Evolutionary conservation across 1,140 invertebrate genomes (phyloP).

Genomic region (Hetaerina americana): DNA sequence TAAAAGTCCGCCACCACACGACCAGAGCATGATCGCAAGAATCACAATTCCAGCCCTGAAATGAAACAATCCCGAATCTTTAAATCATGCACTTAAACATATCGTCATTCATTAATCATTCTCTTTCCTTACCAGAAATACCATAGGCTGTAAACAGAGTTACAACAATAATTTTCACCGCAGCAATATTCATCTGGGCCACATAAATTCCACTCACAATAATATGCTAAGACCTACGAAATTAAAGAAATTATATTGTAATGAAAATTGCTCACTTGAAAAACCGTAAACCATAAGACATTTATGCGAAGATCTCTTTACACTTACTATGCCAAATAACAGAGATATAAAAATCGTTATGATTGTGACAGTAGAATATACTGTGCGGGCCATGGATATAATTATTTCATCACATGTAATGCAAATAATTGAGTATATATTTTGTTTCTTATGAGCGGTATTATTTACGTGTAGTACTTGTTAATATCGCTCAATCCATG

Average conservation of each 20-base stretch:
- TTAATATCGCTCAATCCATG: too few relatives aligned
- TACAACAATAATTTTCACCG: constrained; percentile 15
- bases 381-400: too few relatives aligned
- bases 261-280: too few relatives aligned
- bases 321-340: background rate
- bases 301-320: background rate
- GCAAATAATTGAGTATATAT: too few relatives aligned
- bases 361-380: background rate
- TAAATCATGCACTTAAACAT: too few relatives aligned
- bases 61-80: too few relatives aligned
- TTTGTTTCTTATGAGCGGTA: too few relatives aligned
- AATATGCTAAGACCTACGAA: constrained; percentile 12
- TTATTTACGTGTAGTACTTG: too few relatives aligned
- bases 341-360: background rate
- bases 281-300: background rate
- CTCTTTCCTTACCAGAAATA: background rate
- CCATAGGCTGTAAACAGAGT: constrained; percentile 3
- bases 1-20: background rate
- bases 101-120: background rate
- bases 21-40: background rate
- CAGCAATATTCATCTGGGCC: constrained; percentile 13
- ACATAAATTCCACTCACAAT: constrained; percentile 15
- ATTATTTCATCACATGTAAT: too few relatives aligned
- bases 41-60: background rate
- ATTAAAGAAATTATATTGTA: too few relatives aligned